Percentiles rank a stretch among this genome's conserved stretches.
Evolutionary conservation across 2,113 vertebrate species (phyloP).

Genomic region (Chelonoidis abingdonii): DNA sequence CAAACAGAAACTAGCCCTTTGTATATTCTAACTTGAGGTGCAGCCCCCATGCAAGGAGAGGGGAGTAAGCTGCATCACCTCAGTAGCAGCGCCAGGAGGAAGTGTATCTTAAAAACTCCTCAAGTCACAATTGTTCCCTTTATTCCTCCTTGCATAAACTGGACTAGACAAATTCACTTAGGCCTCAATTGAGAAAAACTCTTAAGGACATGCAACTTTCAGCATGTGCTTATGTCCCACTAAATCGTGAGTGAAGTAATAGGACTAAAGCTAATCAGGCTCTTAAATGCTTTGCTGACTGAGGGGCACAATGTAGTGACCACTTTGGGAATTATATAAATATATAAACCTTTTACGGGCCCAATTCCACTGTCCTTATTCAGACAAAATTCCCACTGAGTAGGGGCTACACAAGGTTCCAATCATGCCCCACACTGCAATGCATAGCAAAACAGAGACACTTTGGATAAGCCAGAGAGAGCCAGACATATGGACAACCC

Average conservation of each 20-base stretch:
- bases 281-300: not conserved
- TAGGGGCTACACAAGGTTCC: not conserved
- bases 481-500: no score
- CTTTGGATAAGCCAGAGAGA: not conserved
- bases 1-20: not conserved
- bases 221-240: no score
- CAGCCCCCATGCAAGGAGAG: fast-evolving
- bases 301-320: not conserved
- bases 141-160: no score
- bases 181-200: no score
- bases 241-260: no score
- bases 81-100: not conserved
- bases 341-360: not conserved
- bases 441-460: not conserved
- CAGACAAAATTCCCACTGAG: not conserved
- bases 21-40: not conserved
- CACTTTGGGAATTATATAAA: not conserved
- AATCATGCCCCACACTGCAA: not conserved
- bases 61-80: not conserved
- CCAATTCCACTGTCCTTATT: not conserved
- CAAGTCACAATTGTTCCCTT: no score
- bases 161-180: no score
- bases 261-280: no score
- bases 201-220: no score
- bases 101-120: not conserved